Base-by-base conservation (phyloP, 1,140 invertebrate genomes). In the Nixonia krombeini region DNA sequence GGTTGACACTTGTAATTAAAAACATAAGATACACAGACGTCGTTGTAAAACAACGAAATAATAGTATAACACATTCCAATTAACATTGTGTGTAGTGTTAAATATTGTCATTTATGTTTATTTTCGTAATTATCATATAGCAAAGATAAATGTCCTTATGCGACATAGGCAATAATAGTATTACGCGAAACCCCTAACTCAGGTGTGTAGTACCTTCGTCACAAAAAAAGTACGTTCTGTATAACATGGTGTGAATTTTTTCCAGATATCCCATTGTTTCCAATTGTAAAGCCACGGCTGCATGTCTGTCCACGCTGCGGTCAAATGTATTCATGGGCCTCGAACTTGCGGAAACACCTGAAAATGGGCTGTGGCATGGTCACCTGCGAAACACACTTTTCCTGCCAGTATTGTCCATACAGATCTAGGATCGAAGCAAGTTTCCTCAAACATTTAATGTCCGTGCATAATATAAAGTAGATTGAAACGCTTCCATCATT, bases 391-490 rank as follows among this genome's bases (percentile, higher is more conserved):
- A 87, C 86, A 1, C 82, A 85, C 66, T 88, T 88, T 72, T 81
- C 84, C 45, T 89, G 88, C 72, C 83, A 85, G 17, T 84, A 86
- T 63, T 89, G 88, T 70, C 85, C 85, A 8, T 85, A 86, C 59
- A 86, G 84, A 63, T 86, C 85, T 26, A 82, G 83, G 56, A 80
- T 83, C 40, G 78, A 85, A 73, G 80, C 87, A n/a, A 83, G 81
- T 46, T 85, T 85, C 47, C 51, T 85, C 33, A 84, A 82, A 46
- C 84, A 85, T 38, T 68, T 85, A 9, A 72, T 85, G n/a, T 83
- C 82, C 17, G 84, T 85, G 31, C 84, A 85, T 53, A 84, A 84
- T 55, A 85, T 85, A 76, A 85, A 85, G 68, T 84, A 81, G 72
- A 73, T 8, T 12, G 26, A 8, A 21, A 40, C n/a, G 10, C 1